Conservation (phyloP, 2,113 vertebrate species). For the Clarias macrocephalus region DNA sequence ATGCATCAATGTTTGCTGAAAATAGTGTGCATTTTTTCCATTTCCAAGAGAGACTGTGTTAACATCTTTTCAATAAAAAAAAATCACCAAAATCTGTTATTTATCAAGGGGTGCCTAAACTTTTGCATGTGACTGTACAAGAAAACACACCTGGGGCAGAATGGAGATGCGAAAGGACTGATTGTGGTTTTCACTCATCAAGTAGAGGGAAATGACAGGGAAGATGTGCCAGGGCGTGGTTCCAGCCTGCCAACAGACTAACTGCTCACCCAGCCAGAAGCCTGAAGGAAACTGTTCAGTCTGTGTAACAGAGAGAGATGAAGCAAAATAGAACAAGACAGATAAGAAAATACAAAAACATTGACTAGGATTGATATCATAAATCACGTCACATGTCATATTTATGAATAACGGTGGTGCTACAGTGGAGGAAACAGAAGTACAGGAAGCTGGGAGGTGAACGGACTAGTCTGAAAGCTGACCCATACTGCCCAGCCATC, state of each 20-base stretch:
- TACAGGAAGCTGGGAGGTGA: no score
- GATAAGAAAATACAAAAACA: not conserved
- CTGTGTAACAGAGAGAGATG: constrained; percentile 62
- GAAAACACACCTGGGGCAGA: constrained; percentile 85
- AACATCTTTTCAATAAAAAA: no score
- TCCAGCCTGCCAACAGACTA: constrained; percentile 96
- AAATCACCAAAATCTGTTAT: no score
- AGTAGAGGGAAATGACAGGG: constrained; percentile 92
- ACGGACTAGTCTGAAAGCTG: no score
- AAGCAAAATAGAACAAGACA: not conserved
- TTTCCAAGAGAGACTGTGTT: no score
- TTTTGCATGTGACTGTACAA: not conserved
- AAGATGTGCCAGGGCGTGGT: constrained; percentile 98
- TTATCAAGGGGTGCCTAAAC: no score
- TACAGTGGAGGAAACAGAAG: no score
- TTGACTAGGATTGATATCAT: not conserved
- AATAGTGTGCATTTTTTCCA: no score
- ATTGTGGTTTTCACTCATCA: constrained; percentile 95
- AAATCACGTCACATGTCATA: not conserved
- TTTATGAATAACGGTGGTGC: no score
- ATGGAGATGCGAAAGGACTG: constrained; percentile 98
- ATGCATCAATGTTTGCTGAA: no score
- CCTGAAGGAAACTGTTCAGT: constrained; percentile 94
- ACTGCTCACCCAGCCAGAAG: constrained; percentile 96
- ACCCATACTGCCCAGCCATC: no score